These are phyloP conservation scores for Oenanthe melanoleuca DNA, from an alignment of 2,113 vertebrate genomes.

Conservation along the genomic window DNA sequence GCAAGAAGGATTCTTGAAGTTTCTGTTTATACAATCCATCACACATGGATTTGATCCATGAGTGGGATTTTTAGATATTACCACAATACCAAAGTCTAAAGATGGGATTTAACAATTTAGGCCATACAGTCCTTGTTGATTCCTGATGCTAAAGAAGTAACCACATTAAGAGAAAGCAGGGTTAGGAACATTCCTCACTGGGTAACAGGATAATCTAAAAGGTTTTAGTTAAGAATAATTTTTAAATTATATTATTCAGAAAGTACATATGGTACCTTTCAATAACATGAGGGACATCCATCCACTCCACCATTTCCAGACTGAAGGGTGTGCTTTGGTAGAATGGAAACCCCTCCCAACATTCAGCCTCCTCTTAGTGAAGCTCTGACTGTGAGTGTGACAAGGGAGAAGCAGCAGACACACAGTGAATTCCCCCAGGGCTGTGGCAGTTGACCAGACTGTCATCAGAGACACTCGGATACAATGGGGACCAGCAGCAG, in stretches of 20 bases:
- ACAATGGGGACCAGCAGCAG: neutral
- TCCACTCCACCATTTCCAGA: neutral
- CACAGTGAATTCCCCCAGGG: neutral
- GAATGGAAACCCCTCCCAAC: neutral
- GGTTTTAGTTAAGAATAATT: neutral
- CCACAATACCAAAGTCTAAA: neutral
- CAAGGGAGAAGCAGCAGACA: neutral
- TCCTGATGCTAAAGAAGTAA: neutral
- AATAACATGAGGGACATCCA: neutral
- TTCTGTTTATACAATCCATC: neutral
- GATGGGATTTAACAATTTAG: neutral
- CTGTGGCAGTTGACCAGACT: neutral
- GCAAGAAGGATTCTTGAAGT: neutral
- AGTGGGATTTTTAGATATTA: neutral
- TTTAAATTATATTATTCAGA: neutral
- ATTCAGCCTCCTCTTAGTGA: neutral
- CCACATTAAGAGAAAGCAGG: neutral
- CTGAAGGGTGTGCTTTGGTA: neutral
- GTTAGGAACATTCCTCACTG: neutral
- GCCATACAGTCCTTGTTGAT: neutral
- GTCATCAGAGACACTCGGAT: neutral
- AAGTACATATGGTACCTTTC: neutral
- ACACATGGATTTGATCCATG: accelerated
- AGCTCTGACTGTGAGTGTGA: neutral
- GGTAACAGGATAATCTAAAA: neutral